Base-by-base conservation (phyloP, 2,113 vertebrate species). In the Pagrus major region DNA sequence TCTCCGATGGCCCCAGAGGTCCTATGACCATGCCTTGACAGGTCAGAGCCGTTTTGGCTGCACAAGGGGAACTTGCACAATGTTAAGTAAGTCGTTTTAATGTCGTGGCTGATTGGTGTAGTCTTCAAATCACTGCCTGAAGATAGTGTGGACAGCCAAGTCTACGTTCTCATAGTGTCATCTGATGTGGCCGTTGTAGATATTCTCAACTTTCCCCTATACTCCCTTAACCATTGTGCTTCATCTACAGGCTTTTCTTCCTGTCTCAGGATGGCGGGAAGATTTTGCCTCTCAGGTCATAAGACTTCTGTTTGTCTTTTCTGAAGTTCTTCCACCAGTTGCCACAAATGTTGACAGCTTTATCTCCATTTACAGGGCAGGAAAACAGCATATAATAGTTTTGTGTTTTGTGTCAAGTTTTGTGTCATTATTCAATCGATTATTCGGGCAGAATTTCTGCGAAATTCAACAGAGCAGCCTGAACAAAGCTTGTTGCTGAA, bases 81-180 rank as follows among this genome's bases (percentile, higher is more conserved):
- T n/a, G n/a, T n/a, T n/a, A n/a, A n/a, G n/a, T n/a, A n/a, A n/a
- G n/a, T n/a, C n/a, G n/a, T n/a, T n/a, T n/a, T n/a, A n/a, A n/a
- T n/a, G n/a, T n/a, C n/a, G n/a, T n/a, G n/a, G n/a, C n/a, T n/a
- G n/a, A n/a, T n/a, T n/a, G n/a, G n/a, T n/a, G n/a, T 42, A 56
- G 63, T 69, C 64, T 52, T 29, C 75, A 73, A 54, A 60, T 72
- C 37, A 29, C 52, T 60, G 60, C 52, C 44, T 67, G 12, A 67
- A 52, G 41, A 67, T 29, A 77, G 59, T 37, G 51, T 42, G 56
- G 47, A n/a, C 74, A 76, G 71, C 18, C 31, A 37, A 72, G 63
- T 68, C 51, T 51, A 37, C 71, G 55, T 71, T 71, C 58, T 55
- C 15, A 41, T 35, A 6, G n/a, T 23, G n/a, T 60, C 49, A 9